Evolutionary conservation across 2,888 invertebrate species (phyloP).

Genomic region (Geophilus truncorum): DNA sequence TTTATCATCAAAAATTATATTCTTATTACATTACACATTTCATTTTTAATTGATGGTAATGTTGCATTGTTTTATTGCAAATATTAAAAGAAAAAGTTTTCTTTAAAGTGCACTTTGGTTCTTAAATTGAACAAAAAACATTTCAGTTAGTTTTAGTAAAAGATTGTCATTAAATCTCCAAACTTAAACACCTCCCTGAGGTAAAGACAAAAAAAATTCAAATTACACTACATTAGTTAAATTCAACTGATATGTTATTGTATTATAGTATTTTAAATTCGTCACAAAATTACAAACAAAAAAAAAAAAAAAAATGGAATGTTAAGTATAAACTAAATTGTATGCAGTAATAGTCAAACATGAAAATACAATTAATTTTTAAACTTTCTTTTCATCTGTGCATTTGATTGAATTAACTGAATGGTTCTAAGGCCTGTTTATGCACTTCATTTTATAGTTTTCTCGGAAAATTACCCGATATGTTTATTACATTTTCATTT

Average conservation of each 20-base stretch:
- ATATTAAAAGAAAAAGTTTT: neutral
- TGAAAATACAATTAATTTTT: neutral
- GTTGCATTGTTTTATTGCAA: slow-evolving; percentile 22
- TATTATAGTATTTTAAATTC: neutral
- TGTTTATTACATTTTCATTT: too few species aligned
- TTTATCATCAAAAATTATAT: neutral
- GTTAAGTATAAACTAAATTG: neutral
- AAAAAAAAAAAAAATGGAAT: neutral
- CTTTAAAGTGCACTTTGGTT: slow-evolving; percentile 22
- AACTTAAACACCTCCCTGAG: slow-evolving; percentile 14
- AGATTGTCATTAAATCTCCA: neutral
- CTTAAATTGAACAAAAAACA: neutral
- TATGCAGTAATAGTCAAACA: neutral
- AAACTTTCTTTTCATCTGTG: neutral
- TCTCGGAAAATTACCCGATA: neutral
- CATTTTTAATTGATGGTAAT: neutral
- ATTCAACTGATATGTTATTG: neutral
- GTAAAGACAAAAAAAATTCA: neutral
- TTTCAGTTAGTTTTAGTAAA: neutral
- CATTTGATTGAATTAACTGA: neutral
- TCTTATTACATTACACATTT: neutral
- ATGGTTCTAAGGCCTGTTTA: neutral
- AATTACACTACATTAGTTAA: too few species aligned
- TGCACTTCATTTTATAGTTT: neutral
- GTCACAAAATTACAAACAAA: neutral